Evolutionary conservation across 2,113 vertebrate species (phyloP).

Genomic region (Myocastor coypus): DNA sequence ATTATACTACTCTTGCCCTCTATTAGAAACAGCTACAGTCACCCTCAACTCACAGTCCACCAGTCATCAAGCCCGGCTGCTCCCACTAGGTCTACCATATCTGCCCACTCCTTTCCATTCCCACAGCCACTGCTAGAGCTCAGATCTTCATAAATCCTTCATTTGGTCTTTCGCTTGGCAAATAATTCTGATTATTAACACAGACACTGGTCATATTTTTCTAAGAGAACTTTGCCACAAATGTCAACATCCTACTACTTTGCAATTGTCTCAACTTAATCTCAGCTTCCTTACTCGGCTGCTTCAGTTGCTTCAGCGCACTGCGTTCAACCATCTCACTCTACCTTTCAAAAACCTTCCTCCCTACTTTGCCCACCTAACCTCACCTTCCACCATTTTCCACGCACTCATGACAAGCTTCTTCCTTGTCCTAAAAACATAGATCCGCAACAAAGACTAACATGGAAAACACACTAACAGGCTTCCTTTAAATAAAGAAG

Average conservation of each 20-base stretch:
- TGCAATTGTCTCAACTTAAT: background rate
- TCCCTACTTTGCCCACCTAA: background rate
- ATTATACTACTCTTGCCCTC: background rate
- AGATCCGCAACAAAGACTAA: constrained; percentile 31
- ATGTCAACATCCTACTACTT: background rate
- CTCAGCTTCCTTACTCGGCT: background rate
- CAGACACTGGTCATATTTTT: background rate
- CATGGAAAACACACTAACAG: background rate
- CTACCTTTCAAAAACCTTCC: background rate
- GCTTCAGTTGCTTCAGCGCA: background rate
- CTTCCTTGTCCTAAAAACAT: background rate
- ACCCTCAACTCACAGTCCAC: background rate
- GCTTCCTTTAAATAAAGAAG: constrained; percentile 13
- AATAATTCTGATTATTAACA: constrained; percentile 31
- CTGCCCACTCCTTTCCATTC: background rate
- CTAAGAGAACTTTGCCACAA: background rate
- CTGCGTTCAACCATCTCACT: background rate
- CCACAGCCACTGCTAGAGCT: background rate
- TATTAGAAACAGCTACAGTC: background rate
- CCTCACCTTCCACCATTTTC: background rate
- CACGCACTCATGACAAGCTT: background rate
- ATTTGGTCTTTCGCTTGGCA: background rate
- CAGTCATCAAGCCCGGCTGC: background rate
- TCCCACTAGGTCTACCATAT: background rate
- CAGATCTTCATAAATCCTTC: background rate